phyloP scores from a whole-genome alignment of 2,113 vertebrate genomes.

The Macrotis lagotis region DNA sequence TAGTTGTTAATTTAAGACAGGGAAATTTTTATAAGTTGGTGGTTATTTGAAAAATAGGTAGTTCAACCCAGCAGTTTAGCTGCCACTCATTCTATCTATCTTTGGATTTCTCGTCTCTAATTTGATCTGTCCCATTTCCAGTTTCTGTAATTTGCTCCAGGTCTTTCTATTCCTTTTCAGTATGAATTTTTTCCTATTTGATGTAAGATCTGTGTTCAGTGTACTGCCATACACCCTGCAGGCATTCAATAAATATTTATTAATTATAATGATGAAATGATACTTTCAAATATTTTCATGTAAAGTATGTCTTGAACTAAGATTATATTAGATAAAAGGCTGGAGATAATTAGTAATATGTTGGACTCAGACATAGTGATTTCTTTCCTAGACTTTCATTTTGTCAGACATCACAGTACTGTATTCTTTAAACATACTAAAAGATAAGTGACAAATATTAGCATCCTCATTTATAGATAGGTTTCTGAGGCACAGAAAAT shows the following conservation, averaged over 20 bases:
- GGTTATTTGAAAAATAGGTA: conserved; percentile 7
- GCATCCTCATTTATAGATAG: conserved; percentile 35
- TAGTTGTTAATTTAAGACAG: neutral
- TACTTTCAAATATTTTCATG: conserved; percentile 67
- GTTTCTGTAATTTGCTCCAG: conserved; percentile 60
- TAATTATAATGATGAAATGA: conserved; percentile 66
- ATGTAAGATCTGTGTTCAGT: conserved; percentile 52
- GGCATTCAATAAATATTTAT: conserved; percentile 74
- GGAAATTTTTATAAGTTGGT: neutral
- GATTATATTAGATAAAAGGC: conserved; percentile 54
- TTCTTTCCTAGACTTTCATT: conserved; percentile 60
- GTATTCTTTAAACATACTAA: conserved; percentile 22
- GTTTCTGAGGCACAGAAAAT: conserved; percentile 17
- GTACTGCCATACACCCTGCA: conserved; percentile 55
- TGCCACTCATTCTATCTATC: neutral
- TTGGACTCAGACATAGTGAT: conserved; percentile 57
- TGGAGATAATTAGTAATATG: conserved; percentile 61
- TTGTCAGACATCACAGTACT: conserved; percentile 45
- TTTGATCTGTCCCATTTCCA: conserved; percentile 51
- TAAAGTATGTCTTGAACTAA: conserved; percentile 50
- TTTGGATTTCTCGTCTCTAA: conserved; percentile 48
- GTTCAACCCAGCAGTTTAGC: conserved; percentile 17
- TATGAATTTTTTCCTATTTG: conserved; percentile 64
- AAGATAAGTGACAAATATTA: conserved; percentile 34
- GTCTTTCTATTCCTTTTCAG: conserved; percentile 50